Evolutionary conservation across 2,113 vertebrate genomes (phyloP).

Genomic region (Elaphurus davidianus): DNA sequence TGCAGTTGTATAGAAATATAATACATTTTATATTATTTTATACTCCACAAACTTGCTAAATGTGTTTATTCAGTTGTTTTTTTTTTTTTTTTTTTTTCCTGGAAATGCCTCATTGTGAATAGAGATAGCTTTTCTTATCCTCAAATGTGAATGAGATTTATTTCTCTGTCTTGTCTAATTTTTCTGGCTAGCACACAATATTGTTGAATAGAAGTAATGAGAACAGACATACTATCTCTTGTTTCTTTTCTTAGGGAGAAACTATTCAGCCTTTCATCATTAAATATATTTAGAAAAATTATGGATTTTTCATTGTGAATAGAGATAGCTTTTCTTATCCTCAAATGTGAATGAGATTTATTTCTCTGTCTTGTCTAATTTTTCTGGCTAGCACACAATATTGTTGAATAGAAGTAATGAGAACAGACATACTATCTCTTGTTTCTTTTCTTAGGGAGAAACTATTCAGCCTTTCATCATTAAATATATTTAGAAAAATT

Average conservation of each 20-base stretch:
- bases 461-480: background rate
- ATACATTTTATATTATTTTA: background rate
- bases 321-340: background rate
- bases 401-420: background rate
- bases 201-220: background rate
- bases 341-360: background rate
- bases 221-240: background rate
- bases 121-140: background rate
- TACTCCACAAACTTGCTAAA: background rate
- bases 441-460: background rate
- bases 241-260: background rate
- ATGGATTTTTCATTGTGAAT: background rate
- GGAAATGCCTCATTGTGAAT: background rate
- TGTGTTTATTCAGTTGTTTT: background rate
- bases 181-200: background rate
- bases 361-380: background rate
- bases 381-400: background rate
- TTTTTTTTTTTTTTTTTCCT: background rate
- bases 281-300: background rate
- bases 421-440: background rate
- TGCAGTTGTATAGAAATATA: background rate
- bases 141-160: background rate
- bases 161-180: background rate
- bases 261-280: background rate
- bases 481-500: background rate